Evolutionary conservation across 53 echinoderm and acorn worm genomes (phyloP).

Genomic region (Patiria pectinifera): DNA sequence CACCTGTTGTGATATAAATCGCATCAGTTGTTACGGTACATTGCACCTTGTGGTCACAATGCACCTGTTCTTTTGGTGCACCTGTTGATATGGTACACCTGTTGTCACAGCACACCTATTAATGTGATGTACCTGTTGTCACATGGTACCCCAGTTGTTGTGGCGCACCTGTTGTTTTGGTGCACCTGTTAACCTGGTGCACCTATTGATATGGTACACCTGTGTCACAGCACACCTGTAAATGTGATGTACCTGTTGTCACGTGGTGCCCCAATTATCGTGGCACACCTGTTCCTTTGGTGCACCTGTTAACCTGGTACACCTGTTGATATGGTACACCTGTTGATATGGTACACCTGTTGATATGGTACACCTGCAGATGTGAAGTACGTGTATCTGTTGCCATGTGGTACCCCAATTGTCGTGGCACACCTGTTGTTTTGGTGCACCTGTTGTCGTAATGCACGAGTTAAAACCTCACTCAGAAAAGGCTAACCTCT

Average conservation of each 20-base stretch:
- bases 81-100: neutral
- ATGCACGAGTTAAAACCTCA: no score
- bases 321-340: neutral
- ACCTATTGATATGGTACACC: neutral
- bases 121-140: neutral
- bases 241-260: neutral
- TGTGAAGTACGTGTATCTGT: no score
- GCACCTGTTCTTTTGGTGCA: neutral
- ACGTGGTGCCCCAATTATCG: neutral
- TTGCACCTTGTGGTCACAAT: no score
- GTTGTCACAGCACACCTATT: neutral
- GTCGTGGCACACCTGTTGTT: neutral
- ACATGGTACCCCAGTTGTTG: neutral
- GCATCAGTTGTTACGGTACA: no score
- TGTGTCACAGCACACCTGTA: neutral
- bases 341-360: neutral
- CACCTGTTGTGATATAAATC: no score
- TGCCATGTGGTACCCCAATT: no score
- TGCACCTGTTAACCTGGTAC: neutral
- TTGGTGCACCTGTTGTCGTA: no score
- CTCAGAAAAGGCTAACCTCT: neutral
- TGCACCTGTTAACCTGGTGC: neutral
- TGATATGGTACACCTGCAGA: neutral
- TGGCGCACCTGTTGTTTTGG: neutral
- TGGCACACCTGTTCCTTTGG: neutral